Evolutionary conservation across 2,113 vertebrate species (phyloP).

Genomic region (Setophaga coronata): DNA sequence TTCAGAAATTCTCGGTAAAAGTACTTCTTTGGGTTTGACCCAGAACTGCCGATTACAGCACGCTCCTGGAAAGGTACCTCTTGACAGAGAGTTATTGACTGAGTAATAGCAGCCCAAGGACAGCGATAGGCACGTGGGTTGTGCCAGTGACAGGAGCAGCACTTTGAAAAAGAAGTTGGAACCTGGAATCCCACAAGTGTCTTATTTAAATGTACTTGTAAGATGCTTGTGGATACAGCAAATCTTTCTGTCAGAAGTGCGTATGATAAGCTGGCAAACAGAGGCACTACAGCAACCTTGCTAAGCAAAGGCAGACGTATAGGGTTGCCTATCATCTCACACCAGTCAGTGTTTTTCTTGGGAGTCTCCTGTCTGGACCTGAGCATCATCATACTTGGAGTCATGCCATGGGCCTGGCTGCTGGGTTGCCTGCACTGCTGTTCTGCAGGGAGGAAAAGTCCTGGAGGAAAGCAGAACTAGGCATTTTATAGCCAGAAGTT

Average conservation of each 20-base stretch:
- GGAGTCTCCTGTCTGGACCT: neutral
- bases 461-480: neutral
- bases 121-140: neutral
- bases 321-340: neutral
- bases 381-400: neutral
- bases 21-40: neutral
- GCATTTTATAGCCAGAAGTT: neutral
- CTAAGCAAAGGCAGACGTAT: neutral
- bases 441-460: neutral
- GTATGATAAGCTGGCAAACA: neutral
- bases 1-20: neutral
- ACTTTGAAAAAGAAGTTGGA: neutral
- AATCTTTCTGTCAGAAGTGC: neutral
- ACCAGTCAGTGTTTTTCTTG: neutral
- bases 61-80: neutral
- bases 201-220: neutral
- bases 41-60: neutral
- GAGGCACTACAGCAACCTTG: neutral
- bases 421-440: accelerated
- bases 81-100: neutral
- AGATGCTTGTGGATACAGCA: neutral
- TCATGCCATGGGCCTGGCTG: accelerated
- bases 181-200: neutral
- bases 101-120: neutral
- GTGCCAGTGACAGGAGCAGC: neutral